These are phyloP conservation scores for Genyomyrus donnyi DNA, from an alignment of 2,113 vertebrate genomes.

Conservation along the genomic window DNA sequence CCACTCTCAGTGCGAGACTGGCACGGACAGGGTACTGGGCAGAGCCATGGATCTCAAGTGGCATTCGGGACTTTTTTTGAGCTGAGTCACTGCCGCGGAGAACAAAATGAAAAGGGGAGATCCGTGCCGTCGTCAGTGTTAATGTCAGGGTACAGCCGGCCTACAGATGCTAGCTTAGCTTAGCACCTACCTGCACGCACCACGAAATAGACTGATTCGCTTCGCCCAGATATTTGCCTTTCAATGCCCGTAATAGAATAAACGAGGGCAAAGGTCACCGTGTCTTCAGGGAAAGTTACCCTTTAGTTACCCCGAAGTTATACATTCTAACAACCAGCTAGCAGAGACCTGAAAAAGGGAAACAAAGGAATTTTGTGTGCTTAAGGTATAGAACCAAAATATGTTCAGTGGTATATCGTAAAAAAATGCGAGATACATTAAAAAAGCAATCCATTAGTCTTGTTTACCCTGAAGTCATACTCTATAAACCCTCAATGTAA, in stretches of 20 bases:
- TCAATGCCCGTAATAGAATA: background rate
- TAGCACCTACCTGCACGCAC: constrained; percentile 13
- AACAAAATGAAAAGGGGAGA: constrained; percentile 19
- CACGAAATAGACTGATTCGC: constrained; percentile 39
- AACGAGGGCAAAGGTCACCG: background rate
- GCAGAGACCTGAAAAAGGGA: background rate
- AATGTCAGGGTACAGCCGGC: background rate
- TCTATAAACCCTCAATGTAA: background rate
- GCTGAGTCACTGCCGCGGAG: constrained; percentile 4
- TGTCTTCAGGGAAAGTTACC: background rate
- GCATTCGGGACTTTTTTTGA: constrained; percentile 24
- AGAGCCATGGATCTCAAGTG: constrained; percentile 24
- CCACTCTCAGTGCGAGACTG: constrained; percentile 29
- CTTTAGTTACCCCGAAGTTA: background rate
- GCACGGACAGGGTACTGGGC: constrained; percentile 12
- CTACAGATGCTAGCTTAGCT: background rate
- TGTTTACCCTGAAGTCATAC: background rate
- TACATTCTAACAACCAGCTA: background rate
- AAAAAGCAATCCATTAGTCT: background rate
- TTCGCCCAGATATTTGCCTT: background rate
- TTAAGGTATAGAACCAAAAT: background rate
- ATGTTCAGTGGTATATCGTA: background rate
- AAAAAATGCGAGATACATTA: background rate
- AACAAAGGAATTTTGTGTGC: background rate
- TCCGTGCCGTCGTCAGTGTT: constrained; percentile 9